A percentile compares a stretch with the other conserved stretches of the same genome.
These are phyloP conservation scores for Papilio polyxenes DNA, from an alignment of 1,140 invertebrate genomes.

Conservation along the genomic window DNA sequence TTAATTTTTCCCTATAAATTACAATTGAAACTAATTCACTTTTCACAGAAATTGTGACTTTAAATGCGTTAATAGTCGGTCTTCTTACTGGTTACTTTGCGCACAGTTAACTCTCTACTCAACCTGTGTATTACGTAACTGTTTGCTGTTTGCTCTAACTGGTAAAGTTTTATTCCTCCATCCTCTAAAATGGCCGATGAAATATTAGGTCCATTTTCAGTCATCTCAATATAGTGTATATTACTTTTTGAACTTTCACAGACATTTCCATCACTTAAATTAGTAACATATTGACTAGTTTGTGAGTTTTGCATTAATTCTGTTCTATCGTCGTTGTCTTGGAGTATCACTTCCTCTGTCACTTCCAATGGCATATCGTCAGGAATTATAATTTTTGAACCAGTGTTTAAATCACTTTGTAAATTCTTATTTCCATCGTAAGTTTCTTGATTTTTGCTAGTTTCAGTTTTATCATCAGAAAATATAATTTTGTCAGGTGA, in stretches of 20 bases:
- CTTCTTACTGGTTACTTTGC: slow-evolving; percentile 68
- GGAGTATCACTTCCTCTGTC: slow-evolving; percentile 56
- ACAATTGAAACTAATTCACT: neutral
- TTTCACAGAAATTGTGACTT: neutral
- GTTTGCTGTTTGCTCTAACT: slow-evolving; percentile 68
- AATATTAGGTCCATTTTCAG: slow-evolving; percentile 53
- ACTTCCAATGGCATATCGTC: slow-evolving; percentile 61
- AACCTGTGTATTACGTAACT: slow-evolving; percentile 58
- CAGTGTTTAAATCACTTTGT: slow-evolving; percentile 38
- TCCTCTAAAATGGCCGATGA: slow-evolving; percentile 52
- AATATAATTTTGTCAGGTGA: slow-evolving; percentile 43
- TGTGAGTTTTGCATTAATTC: slow-evolving; percentile 46
- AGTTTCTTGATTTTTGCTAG: slow-evolving; percentile 29
- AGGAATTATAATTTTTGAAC: slow-evolving; percentile 41
- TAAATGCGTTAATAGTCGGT: slow-evolving; percentile 51
- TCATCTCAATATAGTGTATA: slow-evolving; percentile 47
- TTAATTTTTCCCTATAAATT: too few species aligned
- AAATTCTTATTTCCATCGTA: slow-evolving; percentile 14
- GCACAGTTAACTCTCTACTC: slow-evolving; percentile 65
- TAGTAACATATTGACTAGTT: neutral
- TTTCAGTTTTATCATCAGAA: slow-evolving; percentile 34
- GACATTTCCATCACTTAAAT: neutral
- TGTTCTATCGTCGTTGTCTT: slow-evolving; percentile 56
- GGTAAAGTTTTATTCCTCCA: slow-evolving; percentile 66
- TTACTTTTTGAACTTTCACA: slow-evolving; percentile 40